Percentiles rank a stretch among this genome's conserved stretches.
Conservation (phyloP, 2,113 vertebrate species). For the Lepidothrix coronata region DNA sequence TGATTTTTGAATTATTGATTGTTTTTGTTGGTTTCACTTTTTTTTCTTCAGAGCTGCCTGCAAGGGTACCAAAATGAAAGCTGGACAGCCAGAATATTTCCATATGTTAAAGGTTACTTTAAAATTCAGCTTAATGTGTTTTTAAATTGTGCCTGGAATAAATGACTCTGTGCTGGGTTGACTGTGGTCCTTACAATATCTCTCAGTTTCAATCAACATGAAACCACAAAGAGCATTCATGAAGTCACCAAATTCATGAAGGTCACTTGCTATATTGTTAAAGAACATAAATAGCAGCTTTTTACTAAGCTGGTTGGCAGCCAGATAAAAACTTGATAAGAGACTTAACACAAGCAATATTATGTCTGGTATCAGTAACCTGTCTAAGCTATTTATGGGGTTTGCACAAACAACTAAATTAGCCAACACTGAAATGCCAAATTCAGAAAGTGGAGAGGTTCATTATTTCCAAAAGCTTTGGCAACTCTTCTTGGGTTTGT, state of each 20-base stretch:
- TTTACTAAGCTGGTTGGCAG: conserved; percentile 33
- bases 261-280: conserved; percentile 40
- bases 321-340: conserved; percentile 43
- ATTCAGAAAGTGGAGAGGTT: neutral
- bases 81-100: neutral
- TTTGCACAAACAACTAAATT: conserved; percentile 29
- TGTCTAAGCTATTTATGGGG: conserved; percentile 47
- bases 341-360: conserved; percentile 35
- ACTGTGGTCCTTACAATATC: neutral
- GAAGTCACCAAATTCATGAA: conserved; percentile 35
- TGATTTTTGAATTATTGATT: neutral
- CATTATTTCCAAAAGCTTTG: neutral
- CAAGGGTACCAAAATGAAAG: neutral
- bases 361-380: conserved; percentile 59
- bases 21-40: accelerated
- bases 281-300: conserved; percentile 43
- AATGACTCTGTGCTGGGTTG: neutral
- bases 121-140: neutral
- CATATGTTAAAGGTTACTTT: neutral
- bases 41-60: neutral
- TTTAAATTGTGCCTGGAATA: neutral
- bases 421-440: neutral
- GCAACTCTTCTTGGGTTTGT: neutral
- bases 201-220: neutral
- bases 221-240: conserved; percentile 11